Evolutionary conservation across 2,888 invertebrate species (phyloP).

Genomic region (Dusona sp.): DNA sequence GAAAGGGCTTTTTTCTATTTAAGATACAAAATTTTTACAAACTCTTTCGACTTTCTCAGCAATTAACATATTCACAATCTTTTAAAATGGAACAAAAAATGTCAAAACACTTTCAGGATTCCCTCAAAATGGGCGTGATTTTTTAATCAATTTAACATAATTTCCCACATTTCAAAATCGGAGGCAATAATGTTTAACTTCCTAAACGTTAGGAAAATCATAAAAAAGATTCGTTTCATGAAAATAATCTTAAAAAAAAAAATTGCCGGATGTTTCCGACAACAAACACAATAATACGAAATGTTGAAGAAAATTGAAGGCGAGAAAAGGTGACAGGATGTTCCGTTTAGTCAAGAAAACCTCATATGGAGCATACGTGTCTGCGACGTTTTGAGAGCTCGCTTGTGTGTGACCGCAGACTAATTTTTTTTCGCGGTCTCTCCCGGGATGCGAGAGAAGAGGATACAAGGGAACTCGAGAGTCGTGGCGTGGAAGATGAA

Average conservation of each 20-base stretch:
- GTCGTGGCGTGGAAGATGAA: slow-evolving; percentile 38
- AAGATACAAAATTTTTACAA: too few relatives aligned
- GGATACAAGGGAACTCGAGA: slow-evolving; percentile 43
- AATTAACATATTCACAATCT: too few relatives aligned
- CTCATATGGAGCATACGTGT: background rate
- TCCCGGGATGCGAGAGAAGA: slow-evolving; percentile 58
- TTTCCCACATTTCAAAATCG: too few relatives aligned
- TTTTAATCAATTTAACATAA: too few relatives aligned
- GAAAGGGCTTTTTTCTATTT: too few relatives aligned
- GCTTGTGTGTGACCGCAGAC: slow-evolving; percentile 70
- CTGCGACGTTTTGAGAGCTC: slow-evolving; percentile 15
- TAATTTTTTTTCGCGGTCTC: slow-evolving; percentile 73
- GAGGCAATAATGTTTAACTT: background rate
- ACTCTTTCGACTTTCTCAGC: too few relatives aligned
- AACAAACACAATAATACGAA: background rate
- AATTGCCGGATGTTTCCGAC: background rate
- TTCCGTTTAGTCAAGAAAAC: background rate
- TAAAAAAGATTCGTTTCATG: background rate
- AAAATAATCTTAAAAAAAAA: background rate
- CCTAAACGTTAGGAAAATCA: background rate
- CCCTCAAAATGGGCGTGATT: too few relatives aligned
- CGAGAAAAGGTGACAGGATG: background rate
- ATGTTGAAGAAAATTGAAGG: background rate
- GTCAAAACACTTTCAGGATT: too few relatives aligned
- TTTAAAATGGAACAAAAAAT: too few relatives aligned